Percentiles rank a stretch among this genome's conserved stretches.
These are phyloP conservation scores for Dascyllus trimaculatus DNA, from an alignment of 2,113 vertebrate species.

Conservation along the genomic window DNA sequence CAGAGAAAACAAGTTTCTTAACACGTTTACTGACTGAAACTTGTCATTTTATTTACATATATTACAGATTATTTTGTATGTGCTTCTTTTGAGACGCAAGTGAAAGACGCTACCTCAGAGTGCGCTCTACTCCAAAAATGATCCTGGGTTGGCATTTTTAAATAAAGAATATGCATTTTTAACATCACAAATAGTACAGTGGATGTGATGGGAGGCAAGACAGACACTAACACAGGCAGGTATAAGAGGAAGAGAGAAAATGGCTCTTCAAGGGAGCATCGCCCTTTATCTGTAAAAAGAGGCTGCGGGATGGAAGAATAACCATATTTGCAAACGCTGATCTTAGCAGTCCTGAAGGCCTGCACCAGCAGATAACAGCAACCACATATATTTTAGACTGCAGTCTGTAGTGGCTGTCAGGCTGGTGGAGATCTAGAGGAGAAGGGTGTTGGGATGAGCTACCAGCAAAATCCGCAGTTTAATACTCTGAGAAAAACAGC, in stretches of 20 bases:
- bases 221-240: conserved; percentile 35
- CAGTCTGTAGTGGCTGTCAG: conserved; percentile 12
- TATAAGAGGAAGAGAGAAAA: conserved; percentile 11
- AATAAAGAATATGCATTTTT: conserved; percentile 76
- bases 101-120: conserved; percentile 87
- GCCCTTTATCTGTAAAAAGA: conserved; percentile 13
- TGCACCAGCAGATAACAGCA: conserved; percentile 56
- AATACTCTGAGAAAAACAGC: background rate
- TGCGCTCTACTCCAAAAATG: conserved; percentile 88
- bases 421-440: conserved; percentile 54
- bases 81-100: conserved; percentile 31
- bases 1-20: conserved; percentile 30
- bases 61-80: conserved; percentile 21
- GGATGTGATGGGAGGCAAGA: conserved; percentile 32
- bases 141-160: conserved; percentile 87
- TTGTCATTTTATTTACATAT: background rate
- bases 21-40: background rate
- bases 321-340: background rate
- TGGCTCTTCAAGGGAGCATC: background rate
- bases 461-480: conserved; percentile 14
- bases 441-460: conserved; percentile 11
- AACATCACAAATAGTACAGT: conserved; percentile 45
- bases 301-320: conserved; percentile 40
- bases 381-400: background rate
- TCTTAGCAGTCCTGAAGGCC: conserved; percentile 47